Percentiles rank a stretch among this genome's conserved stretches.
Evolutionary conservation across 1,140 invertebrate species (phyloP).

Genomic region (Potamilus streckersoni): DNA sequence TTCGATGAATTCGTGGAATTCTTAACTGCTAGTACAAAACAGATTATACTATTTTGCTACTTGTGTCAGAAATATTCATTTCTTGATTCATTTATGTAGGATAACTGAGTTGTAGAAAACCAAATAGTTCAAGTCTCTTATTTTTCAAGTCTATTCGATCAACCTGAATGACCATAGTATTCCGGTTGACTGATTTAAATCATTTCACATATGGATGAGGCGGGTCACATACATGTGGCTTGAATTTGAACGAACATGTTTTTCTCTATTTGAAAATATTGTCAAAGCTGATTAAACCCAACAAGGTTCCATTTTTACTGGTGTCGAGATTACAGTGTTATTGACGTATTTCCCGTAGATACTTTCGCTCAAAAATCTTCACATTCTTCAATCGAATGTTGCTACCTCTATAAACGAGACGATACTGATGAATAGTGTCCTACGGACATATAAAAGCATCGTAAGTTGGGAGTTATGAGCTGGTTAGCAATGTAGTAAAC

Average conservation of each 20-base stretch:
- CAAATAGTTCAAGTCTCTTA: not conserved
- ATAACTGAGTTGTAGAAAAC: constrained; percentile 8
- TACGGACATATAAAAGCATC: not conserved
- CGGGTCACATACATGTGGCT: not conserved
- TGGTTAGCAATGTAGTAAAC: constrained; percentile 19
- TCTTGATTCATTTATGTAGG: constrained; percentile 30
- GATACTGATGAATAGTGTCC: not conserved
- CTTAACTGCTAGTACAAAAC: constrained; percentile 36
- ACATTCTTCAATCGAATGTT: not conserved
- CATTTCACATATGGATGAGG: not conserved
- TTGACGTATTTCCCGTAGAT: not conserved
- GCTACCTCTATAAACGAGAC: constrained; percentile 2
- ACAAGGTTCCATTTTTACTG: constrained; percentile 5
- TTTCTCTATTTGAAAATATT: constrained; percentile 4
- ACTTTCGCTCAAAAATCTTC: not conserved
- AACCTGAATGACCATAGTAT: not conserved
- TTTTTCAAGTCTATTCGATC: constrained; percentile 2
- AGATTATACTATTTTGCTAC: constrained; percentile 28
- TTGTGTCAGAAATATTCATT: constrained; percentile 13
- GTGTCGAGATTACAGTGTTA: not conserved
- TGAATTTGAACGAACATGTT: not conserved
- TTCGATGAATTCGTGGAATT: constrained; percentile 40
- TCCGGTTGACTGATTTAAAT: not conserved
- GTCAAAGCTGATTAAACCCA: constrained; percentile 13
- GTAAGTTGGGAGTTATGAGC: not conserved